These are phyloP conservation scores for Cephus spinipes DNA, from an alignment of 2,888 invertebrate genomes.

Conservation along the genomic window DNA sequence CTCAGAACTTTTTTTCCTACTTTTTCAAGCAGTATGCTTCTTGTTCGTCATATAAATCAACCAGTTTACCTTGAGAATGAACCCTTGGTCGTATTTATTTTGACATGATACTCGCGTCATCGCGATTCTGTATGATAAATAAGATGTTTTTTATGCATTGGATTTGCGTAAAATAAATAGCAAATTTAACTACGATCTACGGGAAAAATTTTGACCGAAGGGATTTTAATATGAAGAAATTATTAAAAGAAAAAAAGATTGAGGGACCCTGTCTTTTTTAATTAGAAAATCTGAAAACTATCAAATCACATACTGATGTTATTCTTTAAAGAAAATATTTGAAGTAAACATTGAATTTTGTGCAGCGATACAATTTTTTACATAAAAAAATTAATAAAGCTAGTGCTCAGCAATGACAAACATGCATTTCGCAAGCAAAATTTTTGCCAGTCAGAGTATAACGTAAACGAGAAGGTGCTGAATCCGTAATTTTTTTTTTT, in stretches of 20 bases:
- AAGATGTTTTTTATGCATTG: background rate
- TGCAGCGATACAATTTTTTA: background rate
- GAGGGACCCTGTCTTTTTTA: background rate
- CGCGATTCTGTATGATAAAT: background rate
- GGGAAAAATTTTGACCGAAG: background rate
- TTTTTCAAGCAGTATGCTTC: background rate
- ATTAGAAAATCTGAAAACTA: background rate
- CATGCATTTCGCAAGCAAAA: background rate
- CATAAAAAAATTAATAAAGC: background rate
- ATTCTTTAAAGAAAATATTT: background rate
- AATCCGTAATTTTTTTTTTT: background rate
- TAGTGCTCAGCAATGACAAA: background rate
- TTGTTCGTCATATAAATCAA: background rate
- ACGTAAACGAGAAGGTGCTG: background rate
- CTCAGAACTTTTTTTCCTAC: background rate
- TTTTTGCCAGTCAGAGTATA: background rate
- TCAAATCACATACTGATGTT: background rate
- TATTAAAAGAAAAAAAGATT: background rate
- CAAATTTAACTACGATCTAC: background rate
- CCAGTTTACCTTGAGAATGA: background rate
- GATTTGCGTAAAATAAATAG: background rate
- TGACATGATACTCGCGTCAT: background rate
- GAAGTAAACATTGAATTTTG: background rate
- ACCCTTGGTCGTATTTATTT: background rate
- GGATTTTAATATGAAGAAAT: background rate